phyloP scores from a whole-genome alignment of 92 coral and sea anemone genomes.

The Isaurus tuberculatus region DNA sequence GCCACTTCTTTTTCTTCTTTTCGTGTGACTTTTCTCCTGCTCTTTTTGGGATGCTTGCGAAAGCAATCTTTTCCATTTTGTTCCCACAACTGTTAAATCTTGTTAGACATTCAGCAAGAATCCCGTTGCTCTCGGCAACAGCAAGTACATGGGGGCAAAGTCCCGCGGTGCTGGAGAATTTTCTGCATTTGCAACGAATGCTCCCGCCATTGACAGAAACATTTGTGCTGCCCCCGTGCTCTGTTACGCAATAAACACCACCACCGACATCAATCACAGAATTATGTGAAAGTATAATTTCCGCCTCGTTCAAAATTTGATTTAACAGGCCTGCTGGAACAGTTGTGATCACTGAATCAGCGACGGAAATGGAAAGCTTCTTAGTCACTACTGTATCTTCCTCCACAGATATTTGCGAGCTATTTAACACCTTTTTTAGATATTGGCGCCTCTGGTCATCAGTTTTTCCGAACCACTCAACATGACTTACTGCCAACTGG shows the following conservation, averaged over 20 bases:
- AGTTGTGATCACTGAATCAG: conserved; percentile 53
- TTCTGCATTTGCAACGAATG: conserved; percentile 47
- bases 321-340: conserved; percentile 47
- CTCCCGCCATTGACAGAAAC: conserved; percentile 15
- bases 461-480: conserved; percentile 67
- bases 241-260: conserved; percentile 37
- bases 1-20: conserved; percentile 56
- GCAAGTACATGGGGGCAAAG: conserved; percentile 47
- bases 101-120: conserved; percentile 36
- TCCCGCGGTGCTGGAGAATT: conserved; percentile 48
- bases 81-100: conserved; percentile 1
- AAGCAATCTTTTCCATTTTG: conserved; percentile 40
- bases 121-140: conserved; percentile 56
- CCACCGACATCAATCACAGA: not conserved
- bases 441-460: conserved; percentile 52
- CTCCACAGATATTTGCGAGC: conserved; percentile 4
- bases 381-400: conserved; percentile 18
- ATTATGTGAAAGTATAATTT: conserved; percentile 28
- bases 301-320: conserved; percentile 39
- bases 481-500: conserved; percentile 48
- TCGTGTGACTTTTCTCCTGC: conserved; percentile 53
- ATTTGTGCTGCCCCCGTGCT: conserved; percentile 2
- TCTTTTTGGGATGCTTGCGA: conserved; percentile 47
- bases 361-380: conserved; percentile 52
- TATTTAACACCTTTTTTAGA: conserved; percentile 3